Percentiles rank a stretch among this genome's conserved stretches.
Conservation (phyloP, 2,797 vertebrate genomes). For the Muraenolepis orangiensis region DNA sequence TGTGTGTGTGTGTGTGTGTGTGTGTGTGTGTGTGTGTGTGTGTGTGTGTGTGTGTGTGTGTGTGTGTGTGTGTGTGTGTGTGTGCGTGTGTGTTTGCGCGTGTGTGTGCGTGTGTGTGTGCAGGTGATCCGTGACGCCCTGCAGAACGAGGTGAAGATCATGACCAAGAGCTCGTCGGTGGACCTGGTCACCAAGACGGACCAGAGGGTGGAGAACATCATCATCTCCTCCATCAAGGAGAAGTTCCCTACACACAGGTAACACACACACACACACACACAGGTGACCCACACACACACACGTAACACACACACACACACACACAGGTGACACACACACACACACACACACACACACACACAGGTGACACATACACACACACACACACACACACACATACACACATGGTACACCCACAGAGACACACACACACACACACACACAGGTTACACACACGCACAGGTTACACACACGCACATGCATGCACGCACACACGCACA, state of each 20-base stretch:
- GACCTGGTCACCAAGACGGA: conserved; percentile 94
- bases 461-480: too few relatives aligned
- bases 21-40: too few relatives aligned
- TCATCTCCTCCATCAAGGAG: conserved; percentile 82
- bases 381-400: too few relatives aligned
- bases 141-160: conserved; percentile 80
- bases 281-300: background rate
- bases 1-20: too few relatives aligned
- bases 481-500: background rate
- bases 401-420: background rate
- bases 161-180: conserved; percentile 89
- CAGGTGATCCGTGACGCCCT: conserved; percentile 85
- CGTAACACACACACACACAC: background rate
- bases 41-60: too few relatives aligned
- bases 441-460: too few relatives aligned
- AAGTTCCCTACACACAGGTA: conserved; percentile 88
- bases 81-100: background rate
- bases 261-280: background rate
- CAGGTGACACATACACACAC: background rate
- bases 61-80: background rate
- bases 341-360: background rate
- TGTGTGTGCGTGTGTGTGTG: background rate
- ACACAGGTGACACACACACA: background rate
- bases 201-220: conserved; percentile 92
- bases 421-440: too few relatives aligned